These are phyloP conservation scores for Acronicta alni DNA, from an alignment of 2,888 invertebrate genomes.

Conservation along the genomic window DNA sequence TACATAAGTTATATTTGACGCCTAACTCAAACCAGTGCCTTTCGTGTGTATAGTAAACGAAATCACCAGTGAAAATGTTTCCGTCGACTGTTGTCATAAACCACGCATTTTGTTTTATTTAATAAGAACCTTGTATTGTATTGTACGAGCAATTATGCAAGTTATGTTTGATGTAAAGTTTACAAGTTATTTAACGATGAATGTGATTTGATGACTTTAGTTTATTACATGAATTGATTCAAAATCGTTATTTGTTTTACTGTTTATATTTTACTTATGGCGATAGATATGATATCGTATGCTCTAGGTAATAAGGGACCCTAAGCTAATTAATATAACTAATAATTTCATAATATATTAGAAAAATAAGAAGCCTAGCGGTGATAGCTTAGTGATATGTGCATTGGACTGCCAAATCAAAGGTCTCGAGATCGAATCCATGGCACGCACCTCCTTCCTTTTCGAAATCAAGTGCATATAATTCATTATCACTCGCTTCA, in stretches of 20 bases:
- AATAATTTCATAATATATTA: no score
- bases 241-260: conserved; percentile 44
- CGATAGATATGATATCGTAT: no score
- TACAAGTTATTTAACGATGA: conserved; percentile 61
- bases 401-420: no score
- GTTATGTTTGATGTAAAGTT: conserved; percentile 72
- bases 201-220: conserved; percentile 71
- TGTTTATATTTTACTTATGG: neutral
- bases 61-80: conserved; percentile 43
- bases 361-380: no score
- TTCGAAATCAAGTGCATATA: no score
- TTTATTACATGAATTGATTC: conserved; percentile 61
- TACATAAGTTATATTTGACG: conserved; percentile 42
- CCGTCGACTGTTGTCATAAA: conserved; percentile 78
- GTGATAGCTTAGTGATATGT: no score
- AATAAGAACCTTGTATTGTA: conserved; percentile 57
- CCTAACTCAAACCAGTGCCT: conserved; percentile 53
- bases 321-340: no score
- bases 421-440: no score
- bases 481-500: no score
- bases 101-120: conserved; percentile 74
- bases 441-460: no score
- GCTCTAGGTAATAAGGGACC: no score
- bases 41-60: conserved; percentile 42
- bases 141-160: conserved; percentile 55